Evolutionary conservation across 2,113 vertebrate genomes (phyloP), one percentile per base, ranked within the genome.

Genomic region (Thinocorus orbignyianus): DNA sequence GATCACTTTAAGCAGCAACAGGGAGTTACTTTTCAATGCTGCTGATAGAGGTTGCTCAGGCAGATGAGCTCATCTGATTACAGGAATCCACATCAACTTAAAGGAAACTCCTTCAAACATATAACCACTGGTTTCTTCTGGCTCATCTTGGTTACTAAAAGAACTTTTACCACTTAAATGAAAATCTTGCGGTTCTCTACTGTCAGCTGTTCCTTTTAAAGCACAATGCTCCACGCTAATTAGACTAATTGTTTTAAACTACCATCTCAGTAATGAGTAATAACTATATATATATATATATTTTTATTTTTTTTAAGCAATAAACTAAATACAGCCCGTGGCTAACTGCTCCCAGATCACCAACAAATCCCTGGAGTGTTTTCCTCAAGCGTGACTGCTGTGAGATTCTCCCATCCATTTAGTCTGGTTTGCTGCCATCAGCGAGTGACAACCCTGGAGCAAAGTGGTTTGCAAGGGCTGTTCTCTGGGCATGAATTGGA

Each of bases 201-300:
- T 93, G 78, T 92, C 85, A 91, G 80, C 58, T 73, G 44, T 55
- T 65, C 24, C 80, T 87, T 94, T 90, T 78, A 93, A 92, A 90
- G n/a, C 72, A 71, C 81, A 97, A n/a, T 91, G 70, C 41, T 81
- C 28, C 26, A 33, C 0, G 10, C 80, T 81, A 95, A 96, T 94
- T 90, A 94, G 81, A 37, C 66, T 95, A 96, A 94, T 93, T 96
- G 60, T 85, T 94, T 80, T 87, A 90, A 95, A 93, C 49, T 94
- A 78, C 58, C 4, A 6, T 82, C 37, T 90, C 44, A 92, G 72
- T 69, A 95, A 64, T 42, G 57, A 83, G 24, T 65, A 92, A 96
- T 92, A 76, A 48, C 23, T 2, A n/a, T n/a, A n/a, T n/a, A n/a
- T n/a, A n/a, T n/a, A n/a, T n/a, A n/a, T n/a, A 24, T 76, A 6